A percentile compares a stretch with the other conserved stretches of the same genome.
These are phyloP conservation scores for Orchestia grillus DNA, from an alignment of 1,140 invertebrate genomes.

Conservation along the genomic window DNA sequence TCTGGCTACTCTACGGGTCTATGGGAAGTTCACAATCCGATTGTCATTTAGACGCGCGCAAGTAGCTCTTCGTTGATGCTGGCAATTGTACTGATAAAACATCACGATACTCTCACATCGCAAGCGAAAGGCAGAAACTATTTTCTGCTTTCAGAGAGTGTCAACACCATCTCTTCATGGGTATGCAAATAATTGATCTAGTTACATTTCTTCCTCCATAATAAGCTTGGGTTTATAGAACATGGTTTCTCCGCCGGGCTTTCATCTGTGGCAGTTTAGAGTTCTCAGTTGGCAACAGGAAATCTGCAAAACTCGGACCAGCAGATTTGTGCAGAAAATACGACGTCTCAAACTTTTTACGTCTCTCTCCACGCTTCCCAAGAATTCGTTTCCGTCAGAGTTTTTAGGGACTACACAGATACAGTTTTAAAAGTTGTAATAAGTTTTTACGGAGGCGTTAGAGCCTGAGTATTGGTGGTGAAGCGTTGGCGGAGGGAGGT, in stretches of 20 bases:
- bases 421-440: conserved; percentile 56
- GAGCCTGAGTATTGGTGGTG: neutral
- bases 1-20: neutral
- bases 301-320: neutral
- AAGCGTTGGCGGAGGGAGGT: neutral
- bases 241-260: neutral
- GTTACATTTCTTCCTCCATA: neutral
- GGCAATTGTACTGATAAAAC: neutral
- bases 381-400: neutral
- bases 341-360: conserved; percentile 41
- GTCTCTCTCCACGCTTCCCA: neutral
- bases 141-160: neutral
- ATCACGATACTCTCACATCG: neutral
- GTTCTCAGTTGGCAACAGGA: neutral
- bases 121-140: neutral
- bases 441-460: conserved; percentile 42
- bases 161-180: neutral
- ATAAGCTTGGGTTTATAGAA: neutral
- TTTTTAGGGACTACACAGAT: conserved; percentile 52
- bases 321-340: neutral
- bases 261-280: neutral
- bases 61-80: neutral
- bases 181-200: neutral
- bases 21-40: neutral
- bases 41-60: neutral